Base-by-base conservation (phyloP, 2,888 invertebrate species). In the Pseudococcus jackbeardsleyi region DNA sequence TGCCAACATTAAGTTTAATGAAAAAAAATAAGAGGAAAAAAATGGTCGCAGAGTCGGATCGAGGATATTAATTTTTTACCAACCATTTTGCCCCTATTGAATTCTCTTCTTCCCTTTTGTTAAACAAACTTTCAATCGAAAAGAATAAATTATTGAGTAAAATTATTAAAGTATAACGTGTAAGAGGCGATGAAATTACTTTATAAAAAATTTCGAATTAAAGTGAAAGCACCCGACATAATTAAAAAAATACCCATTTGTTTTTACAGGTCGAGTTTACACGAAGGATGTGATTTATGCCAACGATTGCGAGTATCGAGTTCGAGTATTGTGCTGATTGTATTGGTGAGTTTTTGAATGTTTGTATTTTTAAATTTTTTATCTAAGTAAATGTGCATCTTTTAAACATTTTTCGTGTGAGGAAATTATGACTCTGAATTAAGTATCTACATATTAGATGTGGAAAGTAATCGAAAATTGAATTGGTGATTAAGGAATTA, bases 111-210 rank as follows among this genome's bases (percentile, higher is more conserved):
- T 79, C 79, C 42, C 42, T 79, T 79, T 79, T 39, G 22, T 79
- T 42, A 46, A 79, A 39, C n/a, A 79, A 79, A n/a, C 26, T 59
- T 85, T 50, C 54, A 85, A 85, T 85, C 50, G 85, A 59, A 59
- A 59, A 84, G 48, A 85, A 85, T 85, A 59, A 85, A 59, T 54
- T 85, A 85, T 85, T 85, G 59, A 59, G 59, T 22, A 85, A 85
- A 85, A 85, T 54, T 85, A 85, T 85, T 85, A 85, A 85, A 85
- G 50, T 84, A 59, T 59, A 85, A 85, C 85, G 85, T 85, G 85
- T 85, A 85, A 39, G 79, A 85, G 39, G 50, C 59, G 59, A 59
- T 50, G 85, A 85, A 85, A 85, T 85, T 39, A 85, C 54, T 54
- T 85, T 33, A 59, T 59, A 39, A 85, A 85, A 85, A 85, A 85